Percentiles rank a stretch among this genome's conserved stretches.
Evolutionary conservation across 2,888 invertebrate genomes (phyloP).

Genomic region (Ptilodon capucinus): DNA sequence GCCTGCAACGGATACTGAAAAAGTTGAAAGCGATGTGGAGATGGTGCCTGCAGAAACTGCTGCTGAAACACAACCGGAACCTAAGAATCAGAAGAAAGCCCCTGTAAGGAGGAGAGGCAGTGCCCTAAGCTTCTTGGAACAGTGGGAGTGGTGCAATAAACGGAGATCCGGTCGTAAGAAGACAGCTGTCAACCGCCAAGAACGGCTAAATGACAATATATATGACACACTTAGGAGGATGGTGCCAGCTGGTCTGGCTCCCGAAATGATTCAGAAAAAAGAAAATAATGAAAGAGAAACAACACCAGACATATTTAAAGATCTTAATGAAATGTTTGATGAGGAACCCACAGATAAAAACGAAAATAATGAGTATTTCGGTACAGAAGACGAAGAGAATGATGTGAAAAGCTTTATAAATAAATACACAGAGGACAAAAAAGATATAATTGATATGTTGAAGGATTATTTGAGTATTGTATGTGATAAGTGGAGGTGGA

Average conservation of each 20-base stretch:
- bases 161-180: slow-evolving; percentile 78
- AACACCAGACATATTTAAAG: slow-evolving; percentile 84
- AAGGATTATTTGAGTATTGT: slow-evolving; percentile 83
- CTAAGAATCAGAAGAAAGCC: slow-evolving; percentile 74
- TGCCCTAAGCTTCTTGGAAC: slow-evolving; percentile 87
- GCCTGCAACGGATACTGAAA: slow-evolving; percentile 61
- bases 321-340: slow-evolving; percentile 84
- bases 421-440: slow-evolving; percentile 79
- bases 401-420: slow-evolving; percentile 86
- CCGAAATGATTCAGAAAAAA: slow-evolving; percentile 61
- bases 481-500: slow-evolving; percentile 83
- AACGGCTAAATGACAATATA: slow-evolving; percentile 83
- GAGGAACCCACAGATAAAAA: slow-evolving; percentile 60
- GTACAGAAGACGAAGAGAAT: slow-evolving; percentile 83
- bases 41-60: slow-evolving; percentile 42
- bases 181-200: slow-evolving; percentile 76
- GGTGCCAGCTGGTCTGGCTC: slow-evolving; percentile 84
- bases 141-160: slow-evolving; percentile 90
- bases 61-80: slow-evolving; percentile 47
- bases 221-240: slow-evolving; percentile 86
- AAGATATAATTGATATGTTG: slow-evolving; percentile 83
- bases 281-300: slow-evolving; percentile 74
- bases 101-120: slow-evolving; percentile 86
- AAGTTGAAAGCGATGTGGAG: slow-evolving; percentile 64
- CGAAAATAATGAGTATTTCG: slow-evolving; percentile 82